Evolutionary conservation across 2,888 invertebrate genomes (phyloP).

Genomic region (Apomyelois bistriatella): DNA sequence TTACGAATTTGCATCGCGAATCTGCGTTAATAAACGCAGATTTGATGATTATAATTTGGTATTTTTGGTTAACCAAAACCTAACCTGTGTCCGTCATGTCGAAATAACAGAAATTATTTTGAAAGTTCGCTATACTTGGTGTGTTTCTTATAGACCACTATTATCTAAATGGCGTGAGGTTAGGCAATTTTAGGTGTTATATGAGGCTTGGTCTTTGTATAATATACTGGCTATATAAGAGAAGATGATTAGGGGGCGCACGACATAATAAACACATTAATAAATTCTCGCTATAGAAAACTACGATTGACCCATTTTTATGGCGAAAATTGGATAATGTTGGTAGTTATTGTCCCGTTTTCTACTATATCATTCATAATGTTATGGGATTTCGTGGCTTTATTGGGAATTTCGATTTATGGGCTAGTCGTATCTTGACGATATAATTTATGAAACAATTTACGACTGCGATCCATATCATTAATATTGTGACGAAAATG

Average conservation of each 20-base stretch:
- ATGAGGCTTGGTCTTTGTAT: not conserved
- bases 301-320: conserved; percentile 20
- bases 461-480: not conserved
- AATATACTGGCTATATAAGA: not conserved
- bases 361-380: conserved; percentile 6
- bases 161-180: not conserved
- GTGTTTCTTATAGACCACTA: too few relatives aligned
- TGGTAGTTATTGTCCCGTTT: not conserved
- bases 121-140: too few relatives aligned
- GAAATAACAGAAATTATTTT: too few relatives aligned
- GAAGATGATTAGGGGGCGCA: not conserved
- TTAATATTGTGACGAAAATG: too few relatives aligned
- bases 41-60: too few relatives aligned
- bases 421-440: not conserved
- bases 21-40: too few relatives aligned
- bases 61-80: too few relatives aligned
- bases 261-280: conserved; percentile 22
- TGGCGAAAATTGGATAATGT: conserved; percentile 19
- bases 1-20: too few relatives aligned
- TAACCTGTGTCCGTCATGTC: too few relatives aligned
- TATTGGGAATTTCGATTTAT: not conserved
- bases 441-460: conserved; percentile 1
- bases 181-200: not conserved
- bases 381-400: not conserved
- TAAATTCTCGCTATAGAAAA: conserved; percentile 20